phyloP scores from a whole-genome alignment of 1,140 invertebrate genomes.

The Bombus breviceps region DNA sequence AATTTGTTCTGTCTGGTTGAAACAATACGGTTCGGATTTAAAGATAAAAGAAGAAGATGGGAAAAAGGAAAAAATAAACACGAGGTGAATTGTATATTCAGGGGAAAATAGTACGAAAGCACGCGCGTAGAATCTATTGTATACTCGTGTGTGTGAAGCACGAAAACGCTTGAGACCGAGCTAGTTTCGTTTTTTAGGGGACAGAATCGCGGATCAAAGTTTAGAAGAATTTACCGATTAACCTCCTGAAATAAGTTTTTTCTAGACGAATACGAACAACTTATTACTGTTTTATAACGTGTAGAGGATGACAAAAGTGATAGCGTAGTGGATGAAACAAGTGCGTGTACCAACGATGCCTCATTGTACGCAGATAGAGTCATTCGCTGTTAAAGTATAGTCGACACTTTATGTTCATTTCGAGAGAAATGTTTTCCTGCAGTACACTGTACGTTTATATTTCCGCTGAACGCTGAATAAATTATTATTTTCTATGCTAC shows the following conservation, averaged over 20 bases:
- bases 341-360: neutral
- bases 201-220: neutral
- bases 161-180: neutral
- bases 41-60: neutral
- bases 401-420: conserved; percentile 37
- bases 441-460: conserved; percentile 76
- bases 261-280: neutral
- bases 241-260: conserved; percentile 10
- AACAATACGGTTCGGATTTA: neutral
- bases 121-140: conserved; percentile 18
- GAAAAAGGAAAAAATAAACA: neutral
- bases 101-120: neutral
- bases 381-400: conserved; percentile 1
- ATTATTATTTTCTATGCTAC: conserved; percentile 82
- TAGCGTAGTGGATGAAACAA: neutral
- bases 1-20: neutral
- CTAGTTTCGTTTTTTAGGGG: neutral
- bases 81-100: neutral
- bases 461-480: conserved; percentile 79
- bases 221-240: conserved; percentile 29
- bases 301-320: neutral
- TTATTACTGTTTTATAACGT: conserved; percentile 50
- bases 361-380: conserved; percentile 7
- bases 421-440: conserved; percentile 55
- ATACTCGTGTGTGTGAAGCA: conserved; percentile 10